Base-by-base conservation (phyloP, 2,797 vertebrate genomes). In the Helarctos malayanus region DNA sequence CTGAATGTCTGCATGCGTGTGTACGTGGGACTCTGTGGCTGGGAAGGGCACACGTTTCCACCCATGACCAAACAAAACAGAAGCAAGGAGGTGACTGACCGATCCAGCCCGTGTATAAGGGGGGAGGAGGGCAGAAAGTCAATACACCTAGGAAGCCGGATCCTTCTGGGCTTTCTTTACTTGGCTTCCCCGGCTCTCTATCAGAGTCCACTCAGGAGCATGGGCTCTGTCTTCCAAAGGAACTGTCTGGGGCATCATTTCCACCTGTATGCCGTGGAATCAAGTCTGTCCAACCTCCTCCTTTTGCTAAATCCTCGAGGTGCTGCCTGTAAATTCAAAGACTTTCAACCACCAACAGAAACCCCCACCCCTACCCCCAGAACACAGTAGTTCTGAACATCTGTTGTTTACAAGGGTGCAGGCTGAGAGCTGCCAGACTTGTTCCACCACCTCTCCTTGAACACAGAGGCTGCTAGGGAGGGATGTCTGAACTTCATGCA, bases 381-480 rank as follows among this genome's bases (percentile, higher is more conserved):
- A 98, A 98, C 89, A 97, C 95, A 95, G 98, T 98, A 95, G 98
- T 98, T 98, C 97, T 88, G 98, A 98, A 99, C 99, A 99, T 98
- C 98, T 99, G 98, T 98, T 99, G 98, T 99, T 99, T 99, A 99
- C 98, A 97, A 98, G 98, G 56, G 98, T 98, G 98, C 95, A 98
- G 98, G 97, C 98, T 97, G 94, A 97, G 98, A 98, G 98, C 98
- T 98, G 98, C 98, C 98, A 99, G 98, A 98, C 98, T 98, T 95
- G 98, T 75, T 98, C 98, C 97, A 97, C 98, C 98, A 97, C 98
- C 98, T 97, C 86, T 78, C 78, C 98, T 98, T 96, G 49, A 93
- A 95, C 95, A 94, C 59, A 32, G 83, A 98, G 95, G 97, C 98
- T 98, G 98, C 98, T 98, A 98, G 98, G 97, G 75, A 97, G 93